Evolutionary conservation across 2,113 vertebrate genomes (phyloP).

Genomic region (Zootoca vivipara): DNA sequence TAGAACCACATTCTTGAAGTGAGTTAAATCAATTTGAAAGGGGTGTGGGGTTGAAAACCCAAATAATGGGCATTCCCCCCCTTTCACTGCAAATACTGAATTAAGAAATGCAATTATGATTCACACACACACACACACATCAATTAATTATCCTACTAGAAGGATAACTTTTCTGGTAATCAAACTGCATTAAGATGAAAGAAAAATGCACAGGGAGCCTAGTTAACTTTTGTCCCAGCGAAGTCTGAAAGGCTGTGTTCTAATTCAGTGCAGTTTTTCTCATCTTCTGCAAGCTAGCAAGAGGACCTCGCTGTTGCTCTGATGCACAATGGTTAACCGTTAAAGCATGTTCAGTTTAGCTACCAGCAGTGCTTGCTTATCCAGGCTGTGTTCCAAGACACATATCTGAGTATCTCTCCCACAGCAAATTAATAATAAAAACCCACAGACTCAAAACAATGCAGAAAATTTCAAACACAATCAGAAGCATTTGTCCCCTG

Average conservation of each 20-base stretch:
- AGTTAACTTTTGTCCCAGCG: background rate
- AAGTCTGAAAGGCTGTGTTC: background rate
- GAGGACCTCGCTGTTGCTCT: background rate
- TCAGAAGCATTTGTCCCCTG: background rate
- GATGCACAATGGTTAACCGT: background rate
- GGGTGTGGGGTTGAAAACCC: background rate
- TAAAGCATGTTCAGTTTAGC: background rate
- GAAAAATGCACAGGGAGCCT: constrained; percentile 3
- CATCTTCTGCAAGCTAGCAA: background rate
- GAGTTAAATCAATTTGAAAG: constrained; percentile 20
- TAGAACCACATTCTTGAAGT: constrained; percentile 23
- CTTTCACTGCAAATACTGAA: constrained; percentile 9
- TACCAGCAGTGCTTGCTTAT: background rate
- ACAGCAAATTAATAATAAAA: background rate
- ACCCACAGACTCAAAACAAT: background rate
- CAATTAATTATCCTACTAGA: background rate
- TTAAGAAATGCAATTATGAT: constrained; percentile 44
- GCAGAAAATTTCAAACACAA: background rate
- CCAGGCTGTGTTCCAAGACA: background rate
- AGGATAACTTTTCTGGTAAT: constrained; percentile 28
- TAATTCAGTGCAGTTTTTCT: background rate
- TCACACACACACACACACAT: background rate
- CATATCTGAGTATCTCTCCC: background rate
- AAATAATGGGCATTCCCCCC: constrained; percentile 26
- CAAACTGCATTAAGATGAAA: constrained; percentile 33